Evolutionary conservation across 2,888 invertebrate species (phyloP).

Genomic region (Lasius fuliginosus): DNA sequence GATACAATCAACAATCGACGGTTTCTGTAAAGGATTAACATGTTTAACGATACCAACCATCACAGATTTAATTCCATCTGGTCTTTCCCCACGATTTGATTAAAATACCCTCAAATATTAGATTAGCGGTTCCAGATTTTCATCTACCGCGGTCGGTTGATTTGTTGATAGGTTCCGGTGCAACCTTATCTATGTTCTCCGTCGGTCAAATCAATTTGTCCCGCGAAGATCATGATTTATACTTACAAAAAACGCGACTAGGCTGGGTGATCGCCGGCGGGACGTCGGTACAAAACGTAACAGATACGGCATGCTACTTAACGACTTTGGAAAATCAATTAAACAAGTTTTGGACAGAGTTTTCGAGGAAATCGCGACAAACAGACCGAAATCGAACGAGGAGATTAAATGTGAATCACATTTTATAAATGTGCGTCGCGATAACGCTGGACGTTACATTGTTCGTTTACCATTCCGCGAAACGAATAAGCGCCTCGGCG

Average conservation of each 20-base stretch:
- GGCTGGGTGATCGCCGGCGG: not conserved
- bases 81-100: slow-evolving; percentile 46
- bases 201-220: too few species aligned
- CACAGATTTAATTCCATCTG: slow-evolving; percentile 36
- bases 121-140: slow-evolving; percentile 67
- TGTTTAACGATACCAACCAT: slow-evolving; percentile 58
- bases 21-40: slow-evolving; percentile 35
- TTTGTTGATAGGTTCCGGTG: too few species aligned
- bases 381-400: not conserved
- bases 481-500: slow-evolving; percentile 37
- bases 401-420: slow-evolving; percentile 50
- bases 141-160: slow-evolving; percentile 48
- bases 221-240: not conserved
- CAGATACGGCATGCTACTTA: not conserved
- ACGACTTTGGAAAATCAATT: not conserved
- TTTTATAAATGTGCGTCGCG: slow-evolving; percentile 7
- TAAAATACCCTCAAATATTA: slow-evolving; percentile 56
- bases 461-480: slow-evolving; percentile 58
- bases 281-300: rapidly evolving
- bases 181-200: too few species aligned
- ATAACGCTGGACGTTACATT: slow-evolving; percentile 30
- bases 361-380: not conserved
- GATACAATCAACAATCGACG: not conserved
- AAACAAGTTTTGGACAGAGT: not conserved
- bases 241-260: not conserved